Conservation (phyloP, 2,113 vertebrate genomes). For the Ptilorrhoa leucosticta region DNA sequence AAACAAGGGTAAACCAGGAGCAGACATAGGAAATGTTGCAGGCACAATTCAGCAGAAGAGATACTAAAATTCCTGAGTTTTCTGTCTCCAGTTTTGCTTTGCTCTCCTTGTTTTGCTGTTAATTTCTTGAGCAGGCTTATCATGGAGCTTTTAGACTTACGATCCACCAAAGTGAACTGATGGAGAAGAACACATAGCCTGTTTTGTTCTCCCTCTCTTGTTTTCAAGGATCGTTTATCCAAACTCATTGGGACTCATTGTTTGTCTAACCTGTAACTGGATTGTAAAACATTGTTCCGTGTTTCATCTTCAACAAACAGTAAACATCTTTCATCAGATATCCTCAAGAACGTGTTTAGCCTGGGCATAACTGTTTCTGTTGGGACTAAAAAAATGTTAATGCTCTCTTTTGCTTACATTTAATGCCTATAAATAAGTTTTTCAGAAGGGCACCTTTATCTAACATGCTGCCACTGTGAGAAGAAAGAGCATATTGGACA, state of each 20-base stretch:
- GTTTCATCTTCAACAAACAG: not conserved
- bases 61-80: not conserved
- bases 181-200: not conserved
- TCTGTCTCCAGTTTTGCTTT: not conserved
- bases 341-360: not conserved
- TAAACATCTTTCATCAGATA: not conserved
- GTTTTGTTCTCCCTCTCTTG: not conserved
- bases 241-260: not conserved
- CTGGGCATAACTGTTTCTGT: not conserved
- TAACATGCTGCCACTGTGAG: not conserved
- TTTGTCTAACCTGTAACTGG: not conserved
- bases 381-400: not conserved
- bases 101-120: not conserved
- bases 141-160: not conserved
- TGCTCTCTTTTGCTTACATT: not conserved
- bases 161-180: not conserved
- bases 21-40: not conserved
- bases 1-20: not conserved
- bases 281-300: not conserved
- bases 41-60: not conserved
- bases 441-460: not conserved
- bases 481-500: not conserved
- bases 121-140: not conserved
- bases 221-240: not conserved
- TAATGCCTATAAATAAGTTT: not conserved